Conservation (phyloP, 2,113 vertebrate species). For the Corapipo altera region DNA sequence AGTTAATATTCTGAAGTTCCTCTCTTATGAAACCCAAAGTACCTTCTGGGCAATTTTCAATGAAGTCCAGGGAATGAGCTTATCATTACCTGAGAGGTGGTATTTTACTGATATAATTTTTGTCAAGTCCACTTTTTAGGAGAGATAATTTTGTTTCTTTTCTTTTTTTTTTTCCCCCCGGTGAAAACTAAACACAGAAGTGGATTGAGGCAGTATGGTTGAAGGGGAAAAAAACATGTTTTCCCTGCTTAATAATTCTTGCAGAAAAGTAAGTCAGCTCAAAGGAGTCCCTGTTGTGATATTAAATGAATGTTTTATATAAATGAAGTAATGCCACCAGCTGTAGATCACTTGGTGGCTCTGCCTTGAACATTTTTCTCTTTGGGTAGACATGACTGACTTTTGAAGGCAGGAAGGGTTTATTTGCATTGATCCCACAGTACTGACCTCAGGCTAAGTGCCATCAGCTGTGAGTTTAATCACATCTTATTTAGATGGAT, state of each 20-base stretch:
- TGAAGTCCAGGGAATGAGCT: not conserved
- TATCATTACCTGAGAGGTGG: not conserved
- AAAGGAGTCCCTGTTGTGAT: not conserved
- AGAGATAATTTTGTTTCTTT: not conserved
- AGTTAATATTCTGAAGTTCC: not conserved
- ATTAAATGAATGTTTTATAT: not conserved
- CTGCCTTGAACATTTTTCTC: not conserved
- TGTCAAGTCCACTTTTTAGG: not conserved
- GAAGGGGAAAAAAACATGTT: not conserved
- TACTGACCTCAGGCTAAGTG: not conserved
- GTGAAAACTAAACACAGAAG: not conserved
- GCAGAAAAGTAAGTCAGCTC: not conserved
- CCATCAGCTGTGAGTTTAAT: constrained; percentile 29
- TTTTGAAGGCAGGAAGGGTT: not conserved
- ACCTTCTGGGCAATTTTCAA: not conserved
- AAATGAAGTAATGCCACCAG: not conserved
- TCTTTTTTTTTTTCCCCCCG: not conserved
- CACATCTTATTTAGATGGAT: not conserved
- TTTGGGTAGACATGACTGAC: not conserved
- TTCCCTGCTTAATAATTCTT: not conserved
- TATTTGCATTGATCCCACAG: constrained; percentile 3
- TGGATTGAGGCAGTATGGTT: not conserved
- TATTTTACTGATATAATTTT: not conserved
- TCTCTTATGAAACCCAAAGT: not conserved
- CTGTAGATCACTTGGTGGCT: not conserved